phyloP scores from a whole-genome alignment of 2,113 vertebrate species.

The Coreoperca whiteheadi region DNA sequence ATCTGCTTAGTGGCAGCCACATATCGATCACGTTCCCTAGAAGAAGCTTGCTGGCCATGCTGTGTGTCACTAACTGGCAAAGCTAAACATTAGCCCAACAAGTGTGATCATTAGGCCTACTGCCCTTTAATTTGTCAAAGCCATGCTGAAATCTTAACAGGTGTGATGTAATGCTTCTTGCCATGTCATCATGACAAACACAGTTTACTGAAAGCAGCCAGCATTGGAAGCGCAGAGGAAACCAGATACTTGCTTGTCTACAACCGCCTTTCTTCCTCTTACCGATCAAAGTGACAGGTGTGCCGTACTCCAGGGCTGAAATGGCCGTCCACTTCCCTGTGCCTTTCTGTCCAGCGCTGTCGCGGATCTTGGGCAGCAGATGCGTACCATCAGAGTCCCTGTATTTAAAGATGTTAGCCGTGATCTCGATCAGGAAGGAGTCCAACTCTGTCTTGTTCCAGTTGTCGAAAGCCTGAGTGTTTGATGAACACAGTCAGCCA shows the following conservation, averaged over 20 bases:
- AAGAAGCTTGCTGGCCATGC: background rate
- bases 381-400: conserved; percentile 86
- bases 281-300: conserved; percentile 98
- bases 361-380: conserved; percentile 94
- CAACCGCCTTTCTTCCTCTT: conserved; percentile 55
- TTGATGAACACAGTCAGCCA: background rate
- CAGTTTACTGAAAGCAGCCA: conserved; percentile 20
- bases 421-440: conserved; percentile 98
- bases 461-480: conserved; percentile 87
- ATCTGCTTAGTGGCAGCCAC: conserved; percentile 75
- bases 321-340: conserved; percentile 99
- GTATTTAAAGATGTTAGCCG: conserved; percentile 94
- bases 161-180: conserved; percentile 26
- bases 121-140: background rate
- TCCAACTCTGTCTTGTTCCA: conserved; percentile 99
- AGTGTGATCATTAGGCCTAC: background rate
- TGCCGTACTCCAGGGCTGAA: conserved; percentile 93
- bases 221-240: conserved; percentile 21
- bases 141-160: conserved; percentile 18
- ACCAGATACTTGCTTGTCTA: conserved; percentile 47
- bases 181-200: conserved; percentile 20
- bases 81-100: background rate
- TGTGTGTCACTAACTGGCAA: conserved; percentile 7
- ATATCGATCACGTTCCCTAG: conserved; percentile 37
- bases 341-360: conserved; percentile 97